Conservation (phyloP, 2,888 invertebrate species). For the Boloria selene region DNA sequence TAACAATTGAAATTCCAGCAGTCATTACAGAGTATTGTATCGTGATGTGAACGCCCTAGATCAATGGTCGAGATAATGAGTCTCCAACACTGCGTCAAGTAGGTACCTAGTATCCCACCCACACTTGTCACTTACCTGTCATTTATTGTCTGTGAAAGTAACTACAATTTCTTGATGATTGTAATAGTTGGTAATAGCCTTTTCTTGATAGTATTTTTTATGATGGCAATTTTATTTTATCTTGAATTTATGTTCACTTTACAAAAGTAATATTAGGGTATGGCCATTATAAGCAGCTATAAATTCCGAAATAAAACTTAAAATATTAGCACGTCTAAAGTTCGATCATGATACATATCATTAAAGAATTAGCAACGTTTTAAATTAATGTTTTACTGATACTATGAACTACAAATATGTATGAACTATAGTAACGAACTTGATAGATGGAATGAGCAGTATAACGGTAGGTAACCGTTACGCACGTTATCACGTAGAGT, state of each 20-base stretch:
- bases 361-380: neutral
- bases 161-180: slow-evolving; percentile 4
- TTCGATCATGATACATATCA: no score
- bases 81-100: slow-evolving; percentile 36
- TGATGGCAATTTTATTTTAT: no score
- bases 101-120: slow-evolving; percentile 37
- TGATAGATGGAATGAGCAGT: slow-evolving; percentile 23
- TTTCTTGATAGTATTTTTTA: no score
- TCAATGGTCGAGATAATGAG: slow-evolving; percentile 46
- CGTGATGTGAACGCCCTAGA: slow-evolving; percentile 49
- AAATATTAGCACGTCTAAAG: no score
- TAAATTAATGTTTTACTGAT: slow-evolving; percentile 3
- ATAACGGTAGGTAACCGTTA: slow-evolving; percentile 38
- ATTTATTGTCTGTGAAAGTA: slow-evolving; percentile 40
- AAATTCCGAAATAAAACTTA: no score
- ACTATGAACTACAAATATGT: neutral
- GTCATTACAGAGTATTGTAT: slow-evolving; percentile 44
- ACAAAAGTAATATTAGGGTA: no score
- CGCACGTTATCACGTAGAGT: slow-evolving; percentile 34
- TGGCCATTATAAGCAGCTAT: no score
- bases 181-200: neutral
- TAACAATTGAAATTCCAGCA: slow-evolving; percentile 30
- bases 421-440: slow-evolving; percentile 22
- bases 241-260: no score
- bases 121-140: slow-evolving; percentile 45